phyloP scores from a whole-genome alignment of 2,888 invertebrate species.

The Deilephila elpenor region DNA sequence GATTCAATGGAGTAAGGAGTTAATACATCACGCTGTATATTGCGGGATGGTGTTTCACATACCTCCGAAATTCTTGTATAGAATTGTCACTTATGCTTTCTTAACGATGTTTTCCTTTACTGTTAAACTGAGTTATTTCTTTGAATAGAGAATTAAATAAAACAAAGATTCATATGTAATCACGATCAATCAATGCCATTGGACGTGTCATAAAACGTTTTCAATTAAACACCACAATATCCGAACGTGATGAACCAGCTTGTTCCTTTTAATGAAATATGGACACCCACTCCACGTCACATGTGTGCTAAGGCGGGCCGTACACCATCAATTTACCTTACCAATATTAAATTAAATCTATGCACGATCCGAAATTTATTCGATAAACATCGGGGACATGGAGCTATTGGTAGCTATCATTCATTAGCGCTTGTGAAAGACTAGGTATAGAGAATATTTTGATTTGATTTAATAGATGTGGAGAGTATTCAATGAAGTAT shows the following conservation, averaged over 20 bases:
- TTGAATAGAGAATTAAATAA: slow-evolving; percentile 40
- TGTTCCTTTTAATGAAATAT: slow-evolving; percentile 67
- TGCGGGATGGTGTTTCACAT: too few species aligned
- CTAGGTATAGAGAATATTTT: too few species aligned
- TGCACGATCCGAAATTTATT: slow-evolving; percentile 19
- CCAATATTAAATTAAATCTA: slow-evolving; percentile 33
- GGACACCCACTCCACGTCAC: slow-evolving; percentile 67
- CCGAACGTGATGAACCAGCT: slow-evolving; percentile 68
- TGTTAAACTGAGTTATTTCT: neutral
- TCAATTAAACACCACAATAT: slow-evolving; percentile 70
- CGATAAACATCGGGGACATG: neutral
- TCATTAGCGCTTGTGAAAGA: too few species aligned
- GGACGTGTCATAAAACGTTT: slow-evolving; percentile 66
- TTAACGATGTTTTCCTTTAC: neutral
- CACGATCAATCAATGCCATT: slow-evolving; percentile 69
- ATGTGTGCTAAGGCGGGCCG: slow-evolving; percentile 34
- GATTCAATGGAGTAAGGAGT: too few species aligned
- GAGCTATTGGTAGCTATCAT: too few species aligned
- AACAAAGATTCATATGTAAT: slow-evolving; percentile 47
- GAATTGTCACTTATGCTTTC: neutral
- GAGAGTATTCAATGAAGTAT: too few species aligned
- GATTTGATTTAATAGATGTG: too few species aligned
- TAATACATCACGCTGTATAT: too few species aligned
- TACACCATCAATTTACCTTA: slow-evolving; percentile 20
- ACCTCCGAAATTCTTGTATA: neutral